phyloP scores from a whole-genome alignment of 2,797 vertebrate species.

The Apogon hyalosoma region DNA sequence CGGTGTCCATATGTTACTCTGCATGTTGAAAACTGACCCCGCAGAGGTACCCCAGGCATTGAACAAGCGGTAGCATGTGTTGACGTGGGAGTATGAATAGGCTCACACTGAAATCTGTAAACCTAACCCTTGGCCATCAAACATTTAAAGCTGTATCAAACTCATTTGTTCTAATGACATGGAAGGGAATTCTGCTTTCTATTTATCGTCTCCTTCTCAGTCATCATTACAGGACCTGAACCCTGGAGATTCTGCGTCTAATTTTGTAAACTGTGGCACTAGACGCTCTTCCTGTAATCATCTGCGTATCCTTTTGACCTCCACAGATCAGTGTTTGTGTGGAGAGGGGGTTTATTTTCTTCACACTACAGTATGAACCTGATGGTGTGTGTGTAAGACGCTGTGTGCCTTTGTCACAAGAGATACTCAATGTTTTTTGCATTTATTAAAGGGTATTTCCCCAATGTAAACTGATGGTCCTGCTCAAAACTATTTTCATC shows the following conservation, averaged over 20 bases:
- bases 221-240: conserved; percentile 27
- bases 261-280: conserved; percentile 23
- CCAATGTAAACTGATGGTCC: too few species aligned
- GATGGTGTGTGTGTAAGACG: background rate
- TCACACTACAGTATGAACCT: background rate
- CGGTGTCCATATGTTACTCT: too few species aligned
- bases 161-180: background rate
- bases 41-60: too few species aligned
- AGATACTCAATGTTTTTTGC: background rate
- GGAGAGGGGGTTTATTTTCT: background rate
- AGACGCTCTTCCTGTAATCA: conserved; percentile 32
- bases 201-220: conserved; percentile 13
- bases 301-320: conserved; percentile 40
- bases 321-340: background rate
- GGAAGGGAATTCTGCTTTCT: background rate
- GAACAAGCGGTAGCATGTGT: too few species aligned
- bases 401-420: background rate
- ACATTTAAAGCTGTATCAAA: background rate
- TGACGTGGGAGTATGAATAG: too few species aligned
- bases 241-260: conserved; percentile 29
- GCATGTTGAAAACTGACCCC: too few species aligned
- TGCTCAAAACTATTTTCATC: too few species aligned
- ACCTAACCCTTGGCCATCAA: background rate
- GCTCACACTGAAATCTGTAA: background rate
- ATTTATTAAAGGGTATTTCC: background rate